Evolutionary conservation across 2,888 invertebrate species (phyloP).

Genomic region (Conchocele bisecta): DNA sequence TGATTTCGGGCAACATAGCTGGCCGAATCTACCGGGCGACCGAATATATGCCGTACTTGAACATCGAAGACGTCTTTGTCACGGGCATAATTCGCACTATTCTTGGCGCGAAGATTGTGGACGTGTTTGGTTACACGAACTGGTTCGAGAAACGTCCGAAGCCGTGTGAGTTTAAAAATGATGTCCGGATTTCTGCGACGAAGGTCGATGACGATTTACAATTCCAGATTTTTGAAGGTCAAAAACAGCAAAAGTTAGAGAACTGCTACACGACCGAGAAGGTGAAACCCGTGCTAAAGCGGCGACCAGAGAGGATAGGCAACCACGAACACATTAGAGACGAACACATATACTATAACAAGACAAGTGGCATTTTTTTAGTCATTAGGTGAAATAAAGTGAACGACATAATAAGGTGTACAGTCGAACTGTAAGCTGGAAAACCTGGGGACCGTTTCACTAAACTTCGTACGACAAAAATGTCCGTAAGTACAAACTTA

Average conservation of each 20-base stretch:
- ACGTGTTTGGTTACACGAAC: constrained; percentile 65
- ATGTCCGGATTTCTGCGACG: constrained; percentile 57
- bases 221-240: constrained; percentile 53
- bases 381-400: constrained; percentile 2
- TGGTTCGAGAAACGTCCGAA: constrained; percentile 63
- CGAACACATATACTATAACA: constrained; percentile 46
- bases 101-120: constrained; percentile 44
- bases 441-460: too few relatives aligned
- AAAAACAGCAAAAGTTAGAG: constrained; percentile 26
- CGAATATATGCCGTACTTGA: constrained; percentile 61
- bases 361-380: constrained; percentile 38
- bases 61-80: constrained; percentile 75
- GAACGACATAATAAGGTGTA: too few relatives aligned
- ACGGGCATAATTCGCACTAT: constrained; percentile 68
- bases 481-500: too few relatives aligned
- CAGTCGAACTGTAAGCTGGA: too few relatives aligned
- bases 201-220: constrained; percentile 49
- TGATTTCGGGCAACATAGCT: constrained; percentile 60
- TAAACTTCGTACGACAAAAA: too few relatives aligned
- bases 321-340: constrained; percentile 19
- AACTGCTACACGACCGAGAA: constrained; percentile 29
- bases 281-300: constrained; percentile 7
- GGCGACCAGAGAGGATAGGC: constrained; percentile 28
- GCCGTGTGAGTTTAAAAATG: constrained; percentile 63
- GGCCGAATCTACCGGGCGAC: constrained; percentile 53